These are phyloP conservation scores for Danio choprae DNA, from an alignment of 2,797 vertebrate genomes.

Conservation along the genomic window DNA sequence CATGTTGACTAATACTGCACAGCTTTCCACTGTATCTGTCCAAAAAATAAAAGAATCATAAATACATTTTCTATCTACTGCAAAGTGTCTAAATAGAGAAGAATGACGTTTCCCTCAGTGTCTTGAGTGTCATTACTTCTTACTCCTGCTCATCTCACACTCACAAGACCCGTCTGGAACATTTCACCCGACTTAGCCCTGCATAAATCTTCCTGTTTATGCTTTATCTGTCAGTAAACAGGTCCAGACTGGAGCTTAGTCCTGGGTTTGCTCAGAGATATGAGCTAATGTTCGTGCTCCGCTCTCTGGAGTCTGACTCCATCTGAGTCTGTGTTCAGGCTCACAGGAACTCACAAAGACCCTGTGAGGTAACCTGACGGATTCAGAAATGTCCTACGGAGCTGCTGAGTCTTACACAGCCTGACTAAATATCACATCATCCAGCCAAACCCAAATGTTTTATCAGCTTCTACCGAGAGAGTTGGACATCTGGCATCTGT, in stretches of 20 bases:
- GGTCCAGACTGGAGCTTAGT: constrained; percentile 46
- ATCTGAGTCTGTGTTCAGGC: constrained; percentile 35
- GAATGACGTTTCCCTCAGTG: constrained; percentile 1
- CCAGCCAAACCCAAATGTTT: constrained; percentile 26
- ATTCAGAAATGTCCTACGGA: constrained; percentile 41
- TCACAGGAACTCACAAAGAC: constrained; percentile 53
- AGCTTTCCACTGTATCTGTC: neutral
- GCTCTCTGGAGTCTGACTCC: constrained; percentile 31
- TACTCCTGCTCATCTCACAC: constrained; percentile 22
- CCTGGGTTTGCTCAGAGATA: constrained; percentile 46
- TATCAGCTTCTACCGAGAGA: constrained; percentile 43
- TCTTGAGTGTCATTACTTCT: constrained; percentile 20
- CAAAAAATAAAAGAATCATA: neutral
- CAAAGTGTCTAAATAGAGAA: neutral
- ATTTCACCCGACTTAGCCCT: neutral
- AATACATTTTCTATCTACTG: neutral
- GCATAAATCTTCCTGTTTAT: constrained; percentile 58
- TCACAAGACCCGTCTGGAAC: constrained; percentile 13
- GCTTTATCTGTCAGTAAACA: constrained; percentile 56
- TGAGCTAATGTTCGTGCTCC: constrained; percentile 53
- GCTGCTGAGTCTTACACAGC: constrained; percentile 22
- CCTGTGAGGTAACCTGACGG: constrained; percentile 41
- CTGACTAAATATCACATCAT: neutral
- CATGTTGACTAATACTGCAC: neutral
- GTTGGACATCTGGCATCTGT: constrained; percentile 52